These are phyloP conservation scores for Ganaspis brasiliensis DNA, from an alignment of 2,888 invertebrate species.

Conservation along the genomic window DNA sequence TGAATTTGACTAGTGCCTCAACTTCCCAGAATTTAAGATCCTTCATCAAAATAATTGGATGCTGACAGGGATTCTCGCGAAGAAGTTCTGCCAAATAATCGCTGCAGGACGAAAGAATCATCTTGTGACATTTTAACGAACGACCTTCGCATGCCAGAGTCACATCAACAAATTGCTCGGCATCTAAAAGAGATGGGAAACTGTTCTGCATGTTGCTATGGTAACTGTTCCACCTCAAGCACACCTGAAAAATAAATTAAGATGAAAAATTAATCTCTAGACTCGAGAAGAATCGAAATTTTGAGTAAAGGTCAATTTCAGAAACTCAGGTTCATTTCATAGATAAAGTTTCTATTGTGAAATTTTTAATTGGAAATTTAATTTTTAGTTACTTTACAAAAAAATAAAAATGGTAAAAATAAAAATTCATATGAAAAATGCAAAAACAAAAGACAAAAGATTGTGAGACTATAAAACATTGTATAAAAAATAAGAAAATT, in stretches of 20 bases:
- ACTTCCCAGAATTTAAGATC: constrained; percentile 93
- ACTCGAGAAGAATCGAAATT: not conserved
- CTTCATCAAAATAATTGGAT: constrained; percentile 91
- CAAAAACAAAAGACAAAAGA: too few species aligned
- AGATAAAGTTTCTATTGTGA: too few species aligned
- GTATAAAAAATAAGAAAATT: too few species aligned
- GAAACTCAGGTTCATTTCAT: too few species aligned
- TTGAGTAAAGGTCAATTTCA: not conserved
- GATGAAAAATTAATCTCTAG: not conserved
- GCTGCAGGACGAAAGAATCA: constrained; percentile 92
- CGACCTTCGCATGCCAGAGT: constrained; percentile 94
- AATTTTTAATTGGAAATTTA: too few species aligned
- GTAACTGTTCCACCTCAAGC: constrained; percentile 92
- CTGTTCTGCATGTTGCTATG: constrained; percentile 90
- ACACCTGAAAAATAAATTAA: constrained; percentile 82
- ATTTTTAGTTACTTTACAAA: too few species aligned
- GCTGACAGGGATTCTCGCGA: constrained; percentile 92
- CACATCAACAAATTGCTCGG: constrained; percentile 94
- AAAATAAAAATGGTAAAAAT: too few species aligned
- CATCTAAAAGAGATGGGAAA: constrained; percentile 88
- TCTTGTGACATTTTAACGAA: constrained; percentile 92
- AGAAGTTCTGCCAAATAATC: constrained; percentile 91
- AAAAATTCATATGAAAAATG: too few species aligned
- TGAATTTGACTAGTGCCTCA: constrained; percentile 93
- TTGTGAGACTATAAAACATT: too few species aligned